Conservation (phyloP, 2,113 vertebrate genomes). For the Muntiacus reevesi region DNA sequence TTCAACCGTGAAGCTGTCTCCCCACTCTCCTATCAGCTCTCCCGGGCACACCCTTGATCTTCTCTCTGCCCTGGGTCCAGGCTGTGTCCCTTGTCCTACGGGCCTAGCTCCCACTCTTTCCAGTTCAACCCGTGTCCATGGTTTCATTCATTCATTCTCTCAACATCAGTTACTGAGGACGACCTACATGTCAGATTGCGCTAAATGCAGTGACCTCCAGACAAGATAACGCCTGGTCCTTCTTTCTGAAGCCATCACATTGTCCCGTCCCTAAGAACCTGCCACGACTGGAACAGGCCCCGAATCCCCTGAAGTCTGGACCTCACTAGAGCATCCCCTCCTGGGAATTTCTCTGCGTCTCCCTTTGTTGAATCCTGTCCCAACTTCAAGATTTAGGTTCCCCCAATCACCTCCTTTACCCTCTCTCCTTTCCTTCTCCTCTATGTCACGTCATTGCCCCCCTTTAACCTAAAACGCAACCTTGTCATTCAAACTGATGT, state of each 20-base stretch:
- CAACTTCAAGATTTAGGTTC: background rate
- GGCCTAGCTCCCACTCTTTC: background rate
- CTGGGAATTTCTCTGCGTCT: background rate
- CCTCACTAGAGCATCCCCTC: background rate
- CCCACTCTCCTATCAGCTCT: background rate
- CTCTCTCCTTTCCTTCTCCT: background rate
- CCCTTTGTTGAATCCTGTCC: background rate
- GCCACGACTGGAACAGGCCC: rapidly evolving
- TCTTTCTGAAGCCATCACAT: background rate
- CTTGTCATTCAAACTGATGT: rapidly evolving
- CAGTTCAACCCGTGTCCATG: background rate
- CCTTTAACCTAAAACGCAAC: background rate
- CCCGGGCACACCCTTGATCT: rapidly evolving
- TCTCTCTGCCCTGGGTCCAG: background rate
- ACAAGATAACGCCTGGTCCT: background rate
- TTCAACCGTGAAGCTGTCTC: background rate
- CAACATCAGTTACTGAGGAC: rapidly evolving
- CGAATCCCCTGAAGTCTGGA: rapidly evolving
- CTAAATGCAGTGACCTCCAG: background rate
- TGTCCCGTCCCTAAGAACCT: background rate
- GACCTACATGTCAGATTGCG: rapidly evolving
- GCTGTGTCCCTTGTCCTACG: background rate
- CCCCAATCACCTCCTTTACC: background rate
- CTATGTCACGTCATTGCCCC: rapidly evolving
- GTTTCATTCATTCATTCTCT: background rate